These are phyloP conservation scores for Trilocha varians DNA, from an alignment of 2,888 invertebrate species.

Conservation along the genomic window DNA sequence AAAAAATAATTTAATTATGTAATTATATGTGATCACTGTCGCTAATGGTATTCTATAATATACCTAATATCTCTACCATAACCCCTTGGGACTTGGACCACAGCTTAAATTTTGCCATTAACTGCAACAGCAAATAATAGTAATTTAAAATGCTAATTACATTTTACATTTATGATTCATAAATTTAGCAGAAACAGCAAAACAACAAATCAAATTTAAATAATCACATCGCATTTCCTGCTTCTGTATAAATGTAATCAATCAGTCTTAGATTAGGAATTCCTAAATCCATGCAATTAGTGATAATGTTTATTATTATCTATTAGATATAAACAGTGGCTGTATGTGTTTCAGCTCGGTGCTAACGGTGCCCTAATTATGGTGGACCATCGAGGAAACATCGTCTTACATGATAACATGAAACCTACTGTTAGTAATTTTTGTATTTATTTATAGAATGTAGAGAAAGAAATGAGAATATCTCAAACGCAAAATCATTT, in stretches of 20 bases:
- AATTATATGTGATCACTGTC: no score
- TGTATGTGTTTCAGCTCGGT: slow-evolving; percentile 37
- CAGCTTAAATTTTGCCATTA: neutral
- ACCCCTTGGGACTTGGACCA: no score
- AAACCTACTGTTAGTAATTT: slow-evolving; percentile 42
- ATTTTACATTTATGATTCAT: no score
- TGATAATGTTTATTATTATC: neutral
- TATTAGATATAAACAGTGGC: neutral
- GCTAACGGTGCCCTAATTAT: slow-evolving; percentile 49
- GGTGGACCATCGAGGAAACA: slow-evolving; percentile 57
- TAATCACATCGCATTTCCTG: no score
- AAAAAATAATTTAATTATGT: no score
- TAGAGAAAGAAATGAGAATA: no score
- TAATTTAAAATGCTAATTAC: no score
- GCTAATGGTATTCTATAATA: neutral
- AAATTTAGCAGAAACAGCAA: no score
- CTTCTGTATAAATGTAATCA: neutral
- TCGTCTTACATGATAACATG: slow-evolving; percentile 53
- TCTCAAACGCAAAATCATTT: no score
- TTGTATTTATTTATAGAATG: neutral
- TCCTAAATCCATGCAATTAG: neutral
- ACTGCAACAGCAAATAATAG: no score
- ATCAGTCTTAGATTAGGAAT: no score
- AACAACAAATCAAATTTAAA: no score
- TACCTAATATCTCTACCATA: neutral